Conservation (phyloP, 2,113 vertebrate species). For the Romanogobio albipinnatus region DNA sequence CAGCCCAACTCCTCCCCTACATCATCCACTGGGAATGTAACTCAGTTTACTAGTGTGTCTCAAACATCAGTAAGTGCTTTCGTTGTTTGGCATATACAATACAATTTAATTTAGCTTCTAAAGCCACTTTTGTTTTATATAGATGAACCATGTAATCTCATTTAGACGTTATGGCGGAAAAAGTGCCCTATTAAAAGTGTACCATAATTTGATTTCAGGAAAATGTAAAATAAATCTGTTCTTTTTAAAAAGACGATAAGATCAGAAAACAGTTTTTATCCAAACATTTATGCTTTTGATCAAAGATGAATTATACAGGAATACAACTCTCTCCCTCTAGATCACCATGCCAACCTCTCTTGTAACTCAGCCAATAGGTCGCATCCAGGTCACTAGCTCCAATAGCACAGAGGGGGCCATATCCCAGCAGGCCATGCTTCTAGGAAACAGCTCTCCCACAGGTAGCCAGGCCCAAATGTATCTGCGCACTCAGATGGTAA, state of each 20-base stretch:
- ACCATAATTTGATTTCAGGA: not conserved
- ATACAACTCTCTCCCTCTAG: conserved; percentile 50
- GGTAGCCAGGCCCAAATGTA: conserved; percentile 96
- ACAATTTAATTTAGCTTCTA: not conserved
- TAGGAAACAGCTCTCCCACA: conserved; percentile 88
- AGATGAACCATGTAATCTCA: not conserved
- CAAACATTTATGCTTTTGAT: not conserved
- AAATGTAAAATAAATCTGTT: not conserved
- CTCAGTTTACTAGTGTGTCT: conserved; percentile 83
- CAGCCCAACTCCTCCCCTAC: conserved; percentile 81
- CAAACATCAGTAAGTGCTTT: conserved; percentile 84
- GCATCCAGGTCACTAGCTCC: conserved; percentile 85
- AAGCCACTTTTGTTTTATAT: not conserved
- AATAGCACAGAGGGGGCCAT: conserved; percentile 77
- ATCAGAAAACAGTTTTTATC: not conserved
- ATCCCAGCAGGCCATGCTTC: conserved; percentile 91
- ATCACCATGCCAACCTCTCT: conserved; percentile 89
- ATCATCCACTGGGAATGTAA: conserved; percentile 82
- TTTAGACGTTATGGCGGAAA: not conserved
- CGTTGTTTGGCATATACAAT: not conserved
- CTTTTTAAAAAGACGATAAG: not conserved
- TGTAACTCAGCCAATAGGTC: conserved; percentile 88
- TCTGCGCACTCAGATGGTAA: conserved; percentile 94
- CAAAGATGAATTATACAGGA: not conserved
- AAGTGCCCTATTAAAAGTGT: not conserved